Evolutionary conservation across 1,140 invertebrate species (phyloP).

Genomic region (Maniola jurtina): DNA sequence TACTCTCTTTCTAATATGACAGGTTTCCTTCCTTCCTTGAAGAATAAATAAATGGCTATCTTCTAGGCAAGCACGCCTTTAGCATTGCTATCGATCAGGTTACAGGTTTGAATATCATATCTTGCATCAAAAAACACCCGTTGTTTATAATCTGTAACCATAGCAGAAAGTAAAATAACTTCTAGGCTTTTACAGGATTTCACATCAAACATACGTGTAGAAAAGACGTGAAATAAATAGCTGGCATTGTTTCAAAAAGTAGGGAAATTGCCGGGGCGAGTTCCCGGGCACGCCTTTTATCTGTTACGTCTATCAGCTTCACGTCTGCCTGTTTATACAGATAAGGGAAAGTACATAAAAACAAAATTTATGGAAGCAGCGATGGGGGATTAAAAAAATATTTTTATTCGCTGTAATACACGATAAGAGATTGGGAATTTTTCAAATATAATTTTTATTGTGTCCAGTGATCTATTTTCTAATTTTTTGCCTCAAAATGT

Average conservation of each 20-base stretch:
- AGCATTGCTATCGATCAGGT: too few relatives aligned
- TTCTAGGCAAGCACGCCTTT: too few relatives aligned
- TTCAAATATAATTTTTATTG: neutral
- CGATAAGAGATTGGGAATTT: neutral
- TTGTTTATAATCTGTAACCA: too few relatives aligned
- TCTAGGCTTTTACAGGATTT: neutral
- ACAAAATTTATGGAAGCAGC: conserved; percentile 45
- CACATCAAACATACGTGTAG: conserved; percentile 24
- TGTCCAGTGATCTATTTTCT: neutral
- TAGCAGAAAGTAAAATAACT: neutral
- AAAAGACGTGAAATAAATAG: conserved; percentile 67
- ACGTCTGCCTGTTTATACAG: conserved; percentile 48
- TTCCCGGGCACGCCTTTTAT: conserved; percentile 71
- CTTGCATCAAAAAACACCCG: too few relatives aligned
- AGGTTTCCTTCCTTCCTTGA: too few relatives aligned
- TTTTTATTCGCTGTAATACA: conserved; percentile 13
- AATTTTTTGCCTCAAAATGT: too few relatives aligned
- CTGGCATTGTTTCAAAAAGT: conserved; percentile 68
- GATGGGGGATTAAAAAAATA: conserved; percentile 39
- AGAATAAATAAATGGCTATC: too few relatives aligned
- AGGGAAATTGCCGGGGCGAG: conserved; percentile 58
- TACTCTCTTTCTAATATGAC: too few relatives aligned
- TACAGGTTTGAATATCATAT: too few relatives aligned
- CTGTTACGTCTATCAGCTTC: conserved; percentile 70
- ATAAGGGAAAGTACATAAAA: conserved; percentile 51